Conservation (phyloP, 1,140 invertebrate genomes). For the Theocolax elegans region DNA sequence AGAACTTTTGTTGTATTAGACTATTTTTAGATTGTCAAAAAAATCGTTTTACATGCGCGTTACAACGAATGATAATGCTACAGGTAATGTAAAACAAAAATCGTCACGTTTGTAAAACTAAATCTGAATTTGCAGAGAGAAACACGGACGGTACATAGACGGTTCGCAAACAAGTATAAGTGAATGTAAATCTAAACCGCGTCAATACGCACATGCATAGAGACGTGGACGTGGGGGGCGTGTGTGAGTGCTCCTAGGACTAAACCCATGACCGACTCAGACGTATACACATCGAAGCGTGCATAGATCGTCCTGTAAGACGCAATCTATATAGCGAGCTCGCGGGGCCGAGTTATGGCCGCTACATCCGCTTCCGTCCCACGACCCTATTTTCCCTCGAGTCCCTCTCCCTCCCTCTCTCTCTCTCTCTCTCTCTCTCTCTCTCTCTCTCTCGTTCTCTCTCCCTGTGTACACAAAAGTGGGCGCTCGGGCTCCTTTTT, state of each 20-base stretch:
- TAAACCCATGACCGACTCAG: background rate
- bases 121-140: too few species aligned
- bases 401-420: constrained; percentile 31
- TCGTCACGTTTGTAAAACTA: too few species aligned
- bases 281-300: too few species aligned
- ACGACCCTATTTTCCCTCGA: constrained; percentile 50
- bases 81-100: too few species aligned
- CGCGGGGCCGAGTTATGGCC: constrained; percentile 50
- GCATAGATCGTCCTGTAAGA: too few species aligned
- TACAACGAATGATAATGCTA: too few species aligned
- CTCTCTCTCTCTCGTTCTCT: background rate
- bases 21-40: too few species aligned
- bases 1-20: too few species aligned
- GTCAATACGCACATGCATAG: background rate
- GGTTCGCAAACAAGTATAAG: background rate
- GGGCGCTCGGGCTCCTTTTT: constrained; percentile 13
- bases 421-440: background rate
- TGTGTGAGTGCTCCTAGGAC: too few species aligned
- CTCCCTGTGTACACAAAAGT: constrained; percentile 20
- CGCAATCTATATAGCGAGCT: background rate
- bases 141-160: too few species aligned
- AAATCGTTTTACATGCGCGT: too few species aligned
- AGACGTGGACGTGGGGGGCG: background rate
- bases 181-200: background rate
- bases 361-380: constrained; percentile 62